Conservation (phyloP, 1,140 invertebrate species). For the Platorchestia sp. region DNA sequence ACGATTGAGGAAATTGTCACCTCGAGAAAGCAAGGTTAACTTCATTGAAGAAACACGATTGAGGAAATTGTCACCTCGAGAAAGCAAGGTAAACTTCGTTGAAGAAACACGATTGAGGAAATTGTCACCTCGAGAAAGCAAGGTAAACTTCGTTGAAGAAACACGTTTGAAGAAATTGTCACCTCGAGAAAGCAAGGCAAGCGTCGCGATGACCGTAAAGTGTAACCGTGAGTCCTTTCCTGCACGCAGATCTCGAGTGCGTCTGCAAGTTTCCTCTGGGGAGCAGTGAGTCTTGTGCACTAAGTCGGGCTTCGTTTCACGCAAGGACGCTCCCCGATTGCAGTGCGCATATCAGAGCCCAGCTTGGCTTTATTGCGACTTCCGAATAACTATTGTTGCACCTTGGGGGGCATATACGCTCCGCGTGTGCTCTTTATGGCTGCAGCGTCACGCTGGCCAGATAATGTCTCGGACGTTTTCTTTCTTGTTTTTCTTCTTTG, state of each 20-base stretch:
- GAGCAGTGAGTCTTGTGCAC: neutral
- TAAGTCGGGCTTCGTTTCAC: constrained; percentile 38
- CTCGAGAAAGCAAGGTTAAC: too few relatives aligned
- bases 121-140: too few relatives aligned
- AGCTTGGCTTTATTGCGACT: constrained; percentile 36
- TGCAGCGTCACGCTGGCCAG: neutral
- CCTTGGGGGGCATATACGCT: neutral
- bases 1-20: too few relatives aligned
- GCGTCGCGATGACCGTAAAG: neutral
- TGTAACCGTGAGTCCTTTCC: neutral
- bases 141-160: too few relatives aligned
- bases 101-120: too few relatives aligned
- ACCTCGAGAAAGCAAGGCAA: neutral
- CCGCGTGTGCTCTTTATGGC: neutral
- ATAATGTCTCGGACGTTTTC: constrained; percentile 12
- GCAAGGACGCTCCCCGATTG: constrained; percentile 16
- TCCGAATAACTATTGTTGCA: constrained; percentile 32
- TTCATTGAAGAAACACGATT: too few relatives aligned
- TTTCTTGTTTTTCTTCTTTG: neutral
- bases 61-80: too few relatives aligned
- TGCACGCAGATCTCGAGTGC: neutral
- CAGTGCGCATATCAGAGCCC: constrained; percentile 18
- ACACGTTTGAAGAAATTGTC: neutral
- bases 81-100: too few relatives aligned
- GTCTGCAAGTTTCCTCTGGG: neutral